Conservation (phyloP, 1,140 invertebrate species). For the Eurosta solidaginis region DNA sequence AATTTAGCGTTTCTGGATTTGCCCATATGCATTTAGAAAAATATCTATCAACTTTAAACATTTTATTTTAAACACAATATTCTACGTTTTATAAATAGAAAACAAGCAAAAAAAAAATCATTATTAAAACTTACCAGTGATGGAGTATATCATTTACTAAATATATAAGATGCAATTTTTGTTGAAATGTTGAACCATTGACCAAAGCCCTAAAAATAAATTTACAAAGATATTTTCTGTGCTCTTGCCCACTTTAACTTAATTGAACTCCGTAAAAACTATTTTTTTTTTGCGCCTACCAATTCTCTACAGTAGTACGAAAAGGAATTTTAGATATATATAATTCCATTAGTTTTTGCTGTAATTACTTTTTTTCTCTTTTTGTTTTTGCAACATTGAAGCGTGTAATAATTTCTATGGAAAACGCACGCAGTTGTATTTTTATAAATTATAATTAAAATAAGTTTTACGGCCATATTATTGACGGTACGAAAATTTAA, state of each 20-base stretch:
- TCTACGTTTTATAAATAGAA: background rate
- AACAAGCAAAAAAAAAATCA: background rate
- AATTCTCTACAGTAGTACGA: background rate
- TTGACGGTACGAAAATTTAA: too few relatives aligned
- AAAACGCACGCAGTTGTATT: too few relatives aligned
- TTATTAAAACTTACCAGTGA: slow-evolving; percentile 82
- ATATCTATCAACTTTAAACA: too few relatives aligned
- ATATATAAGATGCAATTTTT: slow-evolving; percentile 96
- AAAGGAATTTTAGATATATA: background rate
- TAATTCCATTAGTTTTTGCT: too few relatives aligned
- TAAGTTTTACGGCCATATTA: too few relatives aligned
- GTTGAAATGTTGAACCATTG: slow-evolving; percentile 78
- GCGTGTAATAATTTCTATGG: too few relatives aligned
- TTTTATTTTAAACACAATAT: background rate
- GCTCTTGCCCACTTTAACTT: slow-evolving; percentile 28
- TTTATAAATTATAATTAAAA: too few relatives aligned
- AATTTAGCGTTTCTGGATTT: too few relatives aligned
- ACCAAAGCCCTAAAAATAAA: slow-evolving; percentile 74
- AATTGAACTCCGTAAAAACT: slow-evolving; percentile 28
- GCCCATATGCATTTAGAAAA: too few relatives aligned
- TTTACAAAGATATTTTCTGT: slow-evolving; percentile 56
- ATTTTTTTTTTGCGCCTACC: slow-evolving; percentile 34
- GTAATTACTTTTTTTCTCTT: too few relatives aligned
- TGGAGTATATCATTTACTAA: slow-evolving; percentile 96
- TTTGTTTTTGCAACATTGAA: too few relatives aligned